phyloP scores from a whole-genome alignment of 2,888 invertebrate genomes.

The Machimus atricapillus region DNA sequence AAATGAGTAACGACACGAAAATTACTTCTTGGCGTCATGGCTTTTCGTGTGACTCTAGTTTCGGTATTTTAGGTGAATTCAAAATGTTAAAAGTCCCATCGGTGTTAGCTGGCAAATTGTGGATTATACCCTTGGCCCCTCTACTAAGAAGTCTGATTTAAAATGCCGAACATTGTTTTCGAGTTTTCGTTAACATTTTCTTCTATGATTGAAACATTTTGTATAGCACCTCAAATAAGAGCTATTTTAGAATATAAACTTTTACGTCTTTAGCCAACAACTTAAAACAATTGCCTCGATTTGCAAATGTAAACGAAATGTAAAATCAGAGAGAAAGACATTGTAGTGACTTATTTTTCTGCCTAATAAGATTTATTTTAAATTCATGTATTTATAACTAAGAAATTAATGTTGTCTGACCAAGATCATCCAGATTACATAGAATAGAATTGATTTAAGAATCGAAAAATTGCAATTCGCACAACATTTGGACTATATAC shows the following conservation, averaged over 20 bases:
- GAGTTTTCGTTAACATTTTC: background rate
- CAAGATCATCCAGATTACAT: too few species aligned
- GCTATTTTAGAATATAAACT: background rate
- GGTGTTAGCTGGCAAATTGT: slow-evolving; percentile 32
- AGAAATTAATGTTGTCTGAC: too few species aligned
- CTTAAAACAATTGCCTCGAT: background rate
- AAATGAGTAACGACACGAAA: slow-evolving; percentile 36
- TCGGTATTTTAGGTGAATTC: slow-evolving; percentile 43
- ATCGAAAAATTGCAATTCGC: too few species aligned
- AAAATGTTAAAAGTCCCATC: slow-evolving; percentile 41
- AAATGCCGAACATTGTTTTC: slow-evolving; percentile 15
- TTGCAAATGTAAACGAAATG: background rate
- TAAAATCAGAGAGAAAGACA: background rate
- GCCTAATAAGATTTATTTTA: too few species aligned
- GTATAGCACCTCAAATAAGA: background rate
- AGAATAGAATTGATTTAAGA: too few species aligned
- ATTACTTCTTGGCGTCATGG: slow-evolving; percentile 40
- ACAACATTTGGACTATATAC: too few species aligned
- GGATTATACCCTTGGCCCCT: background rate
- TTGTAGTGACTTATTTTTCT: too few species aligned
- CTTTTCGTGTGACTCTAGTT: slow-evolving; percentile 25
- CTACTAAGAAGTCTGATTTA: background rate
- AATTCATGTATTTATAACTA: too few species aligned
- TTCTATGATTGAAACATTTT: background rate
- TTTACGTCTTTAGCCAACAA: background rate